These are phyloP conservation scores for Otus sunia DNA, from an alignment of 2,113 vertebrate genomes.

Conservation along the genomic window DNA sequence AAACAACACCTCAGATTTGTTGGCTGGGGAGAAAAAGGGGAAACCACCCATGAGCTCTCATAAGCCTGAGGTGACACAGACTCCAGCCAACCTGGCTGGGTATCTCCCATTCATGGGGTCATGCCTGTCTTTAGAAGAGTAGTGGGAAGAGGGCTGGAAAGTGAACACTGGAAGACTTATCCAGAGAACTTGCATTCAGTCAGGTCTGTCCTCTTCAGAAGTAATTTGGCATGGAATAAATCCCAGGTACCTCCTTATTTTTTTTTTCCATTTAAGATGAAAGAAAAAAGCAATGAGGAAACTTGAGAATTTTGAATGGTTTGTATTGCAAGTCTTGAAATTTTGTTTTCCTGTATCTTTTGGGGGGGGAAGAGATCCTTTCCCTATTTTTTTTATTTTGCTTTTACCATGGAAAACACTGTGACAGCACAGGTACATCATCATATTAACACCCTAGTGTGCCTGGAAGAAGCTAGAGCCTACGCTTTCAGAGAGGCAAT, in stretches of 20 bases:
- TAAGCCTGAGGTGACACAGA: background rate
- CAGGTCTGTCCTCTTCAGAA: background rate
- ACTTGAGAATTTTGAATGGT: background rate
- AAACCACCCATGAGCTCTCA: background rate
- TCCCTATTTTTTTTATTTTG: background rate
- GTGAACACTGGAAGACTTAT: background rate
- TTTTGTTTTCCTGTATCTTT: background rate
- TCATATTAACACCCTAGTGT: background rate
- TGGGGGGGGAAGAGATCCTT: background rate
- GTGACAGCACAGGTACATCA: background rate
- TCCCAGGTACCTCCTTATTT: background rate
- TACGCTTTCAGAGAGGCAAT: background rate
- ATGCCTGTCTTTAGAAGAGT: background rate
- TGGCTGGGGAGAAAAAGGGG: background rate
- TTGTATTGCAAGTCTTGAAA: background rate
- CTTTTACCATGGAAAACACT: background rate
- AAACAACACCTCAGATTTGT: background rate
- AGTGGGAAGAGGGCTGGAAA: background rate
- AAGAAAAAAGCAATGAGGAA: background rate
- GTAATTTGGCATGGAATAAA: background rate
- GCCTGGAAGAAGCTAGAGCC: background rate
- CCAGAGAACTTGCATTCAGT: background rate
- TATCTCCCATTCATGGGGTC: background rate
- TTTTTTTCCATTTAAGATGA: background rate
- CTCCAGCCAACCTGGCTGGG: background rate